Conservation (phyloP, 2,888 invertebrate genomes). For the Caenorhabditis sp. region DNA sequence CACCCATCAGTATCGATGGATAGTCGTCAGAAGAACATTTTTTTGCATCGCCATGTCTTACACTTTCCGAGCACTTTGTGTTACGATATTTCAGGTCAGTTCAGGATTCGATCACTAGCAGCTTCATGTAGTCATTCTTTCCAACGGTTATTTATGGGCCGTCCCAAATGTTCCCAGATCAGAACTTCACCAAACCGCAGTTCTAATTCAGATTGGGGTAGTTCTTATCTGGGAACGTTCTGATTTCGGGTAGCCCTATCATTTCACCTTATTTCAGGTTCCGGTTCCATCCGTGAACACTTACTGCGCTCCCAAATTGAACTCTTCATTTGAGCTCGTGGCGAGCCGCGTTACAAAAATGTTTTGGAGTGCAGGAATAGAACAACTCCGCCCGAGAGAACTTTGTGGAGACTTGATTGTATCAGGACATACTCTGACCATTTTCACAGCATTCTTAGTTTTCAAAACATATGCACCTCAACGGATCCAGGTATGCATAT, state of each 20-base stretch:
- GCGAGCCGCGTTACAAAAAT: constrained; percentile 67
- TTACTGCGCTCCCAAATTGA: constrained; percentile 76
- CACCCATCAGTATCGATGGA: constrained; percentile 72
- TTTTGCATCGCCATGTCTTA: constrained; percentile 73
- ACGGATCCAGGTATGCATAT: constrained; percentile 63
- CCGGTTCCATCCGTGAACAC: constrained; percentile 77
- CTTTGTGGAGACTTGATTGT: constrained; percentile 78
- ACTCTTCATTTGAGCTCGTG: constrained; percentile 57
- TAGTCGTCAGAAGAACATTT: constrained; percentile 66
- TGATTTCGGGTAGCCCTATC: no score
- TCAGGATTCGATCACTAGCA: no score
- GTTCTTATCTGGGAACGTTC: no score
- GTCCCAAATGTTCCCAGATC: no score
- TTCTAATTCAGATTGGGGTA: no score
- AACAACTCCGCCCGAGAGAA: constrained; percentile 67
- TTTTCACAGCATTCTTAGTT: constrained; percentile 71
- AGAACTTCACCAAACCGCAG: no score
- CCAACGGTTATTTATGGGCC: no score
- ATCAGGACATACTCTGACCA: constrained; percentile 76
- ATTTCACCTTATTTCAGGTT: no score
- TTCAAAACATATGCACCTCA: constrained; percentile 73
- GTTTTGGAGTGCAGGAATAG: constrained; percentile 78
- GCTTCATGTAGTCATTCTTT: no score
- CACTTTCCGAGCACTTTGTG: constrained; percentile 74
- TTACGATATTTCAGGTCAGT: constrained; percentile 72